These are phyloP conservation scores for Pollachius pollachius DNA, from an alignment of 2,113 vertebrate species.

Conservation along the genomic window DNA sequence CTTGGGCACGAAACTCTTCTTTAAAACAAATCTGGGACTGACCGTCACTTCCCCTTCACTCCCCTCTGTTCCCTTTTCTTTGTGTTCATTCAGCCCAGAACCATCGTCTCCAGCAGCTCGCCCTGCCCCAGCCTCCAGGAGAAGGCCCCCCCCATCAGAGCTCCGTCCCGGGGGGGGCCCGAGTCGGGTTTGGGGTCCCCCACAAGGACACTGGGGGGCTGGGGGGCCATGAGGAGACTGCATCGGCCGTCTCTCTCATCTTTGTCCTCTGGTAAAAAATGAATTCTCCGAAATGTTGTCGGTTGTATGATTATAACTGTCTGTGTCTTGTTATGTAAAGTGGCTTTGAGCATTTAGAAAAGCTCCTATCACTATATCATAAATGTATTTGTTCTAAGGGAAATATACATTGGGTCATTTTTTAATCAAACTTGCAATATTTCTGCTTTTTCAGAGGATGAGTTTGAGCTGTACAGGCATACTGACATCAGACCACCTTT, in stretches of 20 bases:
- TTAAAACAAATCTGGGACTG: constrained; percentile 11
- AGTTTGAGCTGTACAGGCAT: constrained; percentile 94
- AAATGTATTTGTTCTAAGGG: too few species aligned
- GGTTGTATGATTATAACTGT: too few species aligned
- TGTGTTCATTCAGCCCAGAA: constrained; percentile 49
- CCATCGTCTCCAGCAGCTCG: constrained; percentile 75
- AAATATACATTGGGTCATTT: too few species aligned
- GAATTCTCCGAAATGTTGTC: not conserved
- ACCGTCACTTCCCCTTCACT: constrained; percentile 12
- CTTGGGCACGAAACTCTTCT: not conserved
- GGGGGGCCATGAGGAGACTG: constrained; percentile 77
- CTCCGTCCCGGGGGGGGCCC: constrained; percentile 73
- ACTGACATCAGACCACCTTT: constrained; percentile 94
- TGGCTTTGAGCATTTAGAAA: too few species aligned
- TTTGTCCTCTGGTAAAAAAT: constrained; percentile 84
- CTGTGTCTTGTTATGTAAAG: too few species aligned
- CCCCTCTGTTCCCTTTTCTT: constrained; percentile 37
- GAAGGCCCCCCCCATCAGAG: constrained; percentile 77
- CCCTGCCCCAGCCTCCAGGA: constrained; percentile 83
- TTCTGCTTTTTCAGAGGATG: constrained; percentile 79
- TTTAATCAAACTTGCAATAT: too few species aligned
- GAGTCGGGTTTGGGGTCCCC: constrained; percentile 72
- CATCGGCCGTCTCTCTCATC: constrained; percentile 81
- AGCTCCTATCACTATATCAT: too few species aligned
- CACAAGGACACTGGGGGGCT: constrained; percentile 72